Percentiles rank a stretch among this genome's conserved stretches.
Conservation (phyloP, 2,113 vertebrate genomes). For the Carassius auratus region DNA sequence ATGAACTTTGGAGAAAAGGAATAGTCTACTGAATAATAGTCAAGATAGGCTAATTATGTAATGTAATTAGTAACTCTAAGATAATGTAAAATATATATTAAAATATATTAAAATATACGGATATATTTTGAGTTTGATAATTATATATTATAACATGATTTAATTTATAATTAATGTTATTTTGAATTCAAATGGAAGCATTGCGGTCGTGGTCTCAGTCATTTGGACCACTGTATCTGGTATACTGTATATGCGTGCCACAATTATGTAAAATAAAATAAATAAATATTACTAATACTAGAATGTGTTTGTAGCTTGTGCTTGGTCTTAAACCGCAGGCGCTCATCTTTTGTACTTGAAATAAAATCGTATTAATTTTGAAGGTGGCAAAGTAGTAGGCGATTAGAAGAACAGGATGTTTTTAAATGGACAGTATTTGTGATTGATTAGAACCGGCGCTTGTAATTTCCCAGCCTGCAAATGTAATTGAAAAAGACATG, state of each 20-base stretch:
- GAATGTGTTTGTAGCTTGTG: background rate
- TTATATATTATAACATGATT: background rate
- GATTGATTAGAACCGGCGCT: conserved; percentile 49
- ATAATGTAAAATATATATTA: too few species aligned
- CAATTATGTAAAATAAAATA: background rate
- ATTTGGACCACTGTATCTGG: background rate
- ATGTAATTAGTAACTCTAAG: too few species aligned
- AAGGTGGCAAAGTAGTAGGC: conserved; percentile 45
- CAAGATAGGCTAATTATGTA: too few species aligned
- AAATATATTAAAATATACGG: too few species aligned
- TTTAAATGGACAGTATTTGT: conserved; percentile 37
- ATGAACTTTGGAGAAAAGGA: too few species aligned
- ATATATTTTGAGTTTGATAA: background rate
- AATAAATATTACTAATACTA: too few species aligned
- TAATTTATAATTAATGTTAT: background rate
- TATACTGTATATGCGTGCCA: background rate
- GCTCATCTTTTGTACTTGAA: conserved; percentile 19
- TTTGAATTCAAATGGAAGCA: background rate
- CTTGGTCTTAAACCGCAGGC: background rate
- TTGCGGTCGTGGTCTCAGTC: background rate
- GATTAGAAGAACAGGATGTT: conserved; percentile 33
- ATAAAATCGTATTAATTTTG: conserved; percentile 38
- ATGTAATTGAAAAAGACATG: conserved; percentile 50
- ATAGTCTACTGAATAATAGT: too few species aligned
- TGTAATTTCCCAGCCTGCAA: conserved; percentile 47